phyloP scores from a whole-genome alignment of 2,797 vertebrate species.

The Cynodonichthys magdalenae region DNA sequence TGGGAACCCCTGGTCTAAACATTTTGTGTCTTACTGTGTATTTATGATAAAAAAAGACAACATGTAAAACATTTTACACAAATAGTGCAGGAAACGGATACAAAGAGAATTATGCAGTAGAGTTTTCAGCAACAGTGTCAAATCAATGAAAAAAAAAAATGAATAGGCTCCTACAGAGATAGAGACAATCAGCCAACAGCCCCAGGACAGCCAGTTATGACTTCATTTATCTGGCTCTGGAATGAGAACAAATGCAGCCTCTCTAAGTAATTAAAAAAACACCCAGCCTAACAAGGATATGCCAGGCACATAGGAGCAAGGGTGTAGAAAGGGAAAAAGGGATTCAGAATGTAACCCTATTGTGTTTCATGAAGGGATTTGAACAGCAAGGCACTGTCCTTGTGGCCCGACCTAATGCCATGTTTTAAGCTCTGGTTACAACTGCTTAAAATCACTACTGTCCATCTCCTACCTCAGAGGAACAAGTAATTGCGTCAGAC shows the following conservation, averaged over 20 bases:
- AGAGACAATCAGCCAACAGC: constrained; percentile 68
- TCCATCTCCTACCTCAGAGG: constrained; percentile 42
- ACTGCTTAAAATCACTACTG: constrained; percentile 66
- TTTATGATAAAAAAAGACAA: no score
- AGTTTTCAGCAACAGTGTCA: constrained; percentile 13
- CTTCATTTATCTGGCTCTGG: constrained; percentile 77
- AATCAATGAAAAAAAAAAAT: constrained; percentile 6
- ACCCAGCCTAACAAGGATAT: constrained; percentile 74
- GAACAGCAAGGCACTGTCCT: constrained; percentile 78
- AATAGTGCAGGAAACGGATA: no score
- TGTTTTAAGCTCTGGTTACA: constrained; percentile 77
- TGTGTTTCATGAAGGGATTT: constrained; percentile 85
- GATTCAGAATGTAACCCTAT: constrained; percentile 81
- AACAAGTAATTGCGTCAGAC: constrained; percentile 69
- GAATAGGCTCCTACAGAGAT: constrained; percentile 39
- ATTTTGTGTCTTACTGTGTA: no score
- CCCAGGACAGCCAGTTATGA: constrained; percentile 76
- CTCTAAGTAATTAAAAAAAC: constrained; percentile 81
- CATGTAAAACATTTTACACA: no score
- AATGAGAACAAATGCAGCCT: constrained; percentile 74
- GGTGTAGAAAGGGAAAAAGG: constrained; percentile 70
- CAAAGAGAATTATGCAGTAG: background rate
- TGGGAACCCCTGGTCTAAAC: no score
- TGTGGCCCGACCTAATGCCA: constrained; percentile 73
- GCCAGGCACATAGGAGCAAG: constrained; percentile 71